Conservation (phyloP, 2,797 vertebrate genomes). For the Onychomys arenicola region DNA sequence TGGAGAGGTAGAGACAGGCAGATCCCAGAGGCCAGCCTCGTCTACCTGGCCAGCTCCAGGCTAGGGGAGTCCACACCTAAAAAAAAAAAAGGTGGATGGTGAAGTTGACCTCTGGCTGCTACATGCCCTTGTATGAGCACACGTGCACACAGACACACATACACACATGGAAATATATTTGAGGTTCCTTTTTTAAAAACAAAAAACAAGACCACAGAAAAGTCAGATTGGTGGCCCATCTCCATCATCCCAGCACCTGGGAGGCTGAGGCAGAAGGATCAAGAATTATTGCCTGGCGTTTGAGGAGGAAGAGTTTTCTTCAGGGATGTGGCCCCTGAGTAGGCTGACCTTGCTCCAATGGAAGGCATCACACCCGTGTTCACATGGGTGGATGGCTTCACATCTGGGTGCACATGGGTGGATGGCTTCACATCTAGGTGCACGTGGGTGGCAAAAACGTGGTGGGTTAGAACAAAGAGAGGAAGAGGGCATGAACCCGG, state of each 20-base stretch:
- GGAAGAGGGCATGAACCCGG: not conserved
- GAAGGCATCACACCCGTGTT: not conserved
- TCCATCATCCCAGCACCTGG: not conserved
- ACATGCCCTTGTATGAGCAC: not conserved
- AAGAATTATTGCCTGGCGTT: not conserved
- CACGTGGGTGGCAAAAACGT: not conserved
- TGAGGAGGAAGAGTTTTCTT: not conserved
- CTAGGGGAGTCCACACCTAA: not conserved
- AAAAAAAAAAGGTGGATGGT: not conserved
- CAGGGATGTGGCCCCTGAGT: not conserved
- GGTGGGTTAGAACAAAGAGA: not conserved
- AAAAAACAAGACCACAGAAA: not conserved
- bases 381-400: not conserved
- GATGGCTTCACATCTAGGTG: too few species aligned
- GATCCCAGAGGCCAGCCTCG: not conserved
- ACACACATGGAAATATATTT: not conserved
- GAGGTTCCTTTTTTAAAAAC: not conserved
- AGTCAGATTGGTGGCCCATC: not conserved
- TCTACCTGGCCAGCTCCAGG: not conserved
- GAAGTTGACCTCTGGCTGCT: not conserved
- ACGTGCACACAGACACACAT: too few species aligned
- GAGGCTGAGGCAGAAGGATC: not conserved
- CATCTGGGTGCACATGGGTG: too few species aligned
- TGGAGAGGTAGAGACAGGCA: not conserved
- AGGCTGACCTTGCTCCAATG: not conserved